Conservation (phyloP, 23 tunicate species). For the Oikopleura dioica region DNA sequence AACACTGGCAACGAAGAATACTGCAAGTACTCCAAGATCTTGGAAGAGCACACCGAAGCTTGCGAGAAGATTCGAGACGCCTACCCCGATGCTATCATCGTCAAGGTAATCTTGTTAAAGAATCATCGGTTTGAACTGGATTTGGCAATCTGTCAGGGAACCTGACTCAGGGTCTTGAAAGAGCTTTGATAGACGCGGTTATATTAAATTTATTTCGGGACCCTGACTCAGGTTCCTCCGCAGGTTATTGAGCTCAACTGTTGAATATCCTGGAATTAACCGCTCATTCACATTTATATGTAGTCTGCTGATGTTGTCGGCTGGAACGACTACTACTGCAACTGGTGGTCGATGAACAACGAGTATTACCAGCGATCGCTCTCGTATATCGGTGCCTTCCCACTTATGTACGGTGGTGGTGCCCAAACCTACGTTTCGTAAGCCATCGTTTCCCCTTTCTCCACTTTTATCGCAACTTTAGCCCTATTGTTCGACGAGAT, state of each 20-base stretch:
- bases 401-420: constrained; percentile 9
- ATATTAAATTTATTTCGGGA: no score
- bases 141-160: no score
- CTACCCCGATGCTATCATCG: constrained; percentile 71
- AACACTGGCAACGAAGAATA: constrained; percentile 34
- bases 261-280: no score
- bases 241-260: no score
- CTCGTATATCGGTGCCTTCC: constrained; percentile 6
- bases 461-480: not conserved
- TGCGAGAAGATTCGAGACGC: constrained; percentile 36
- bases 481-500: constrained; percentile 21
- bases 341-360: not conserved
- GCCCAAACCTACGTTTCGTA: not conserved
- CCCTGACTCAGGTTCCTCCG: no score
- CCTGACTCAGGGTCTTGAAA: no score
- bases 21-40: constrained; percentile 21
- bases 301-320: not conserved
- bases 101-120: no score
- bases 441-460: not conserved
- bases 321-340: not conserved
- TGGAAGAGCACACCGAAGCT: constrained; percentile 34
- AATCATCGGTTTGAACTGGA: no score
- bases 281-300: no score
- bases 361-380: not conserved
- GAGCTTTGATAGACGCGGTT: no score